A percentile compares a stretch with the other conserved stretches of the same genome.
Conservation (phyloP, 2,797 vertebrate genomes). For the Myotis myotis region DNA sequence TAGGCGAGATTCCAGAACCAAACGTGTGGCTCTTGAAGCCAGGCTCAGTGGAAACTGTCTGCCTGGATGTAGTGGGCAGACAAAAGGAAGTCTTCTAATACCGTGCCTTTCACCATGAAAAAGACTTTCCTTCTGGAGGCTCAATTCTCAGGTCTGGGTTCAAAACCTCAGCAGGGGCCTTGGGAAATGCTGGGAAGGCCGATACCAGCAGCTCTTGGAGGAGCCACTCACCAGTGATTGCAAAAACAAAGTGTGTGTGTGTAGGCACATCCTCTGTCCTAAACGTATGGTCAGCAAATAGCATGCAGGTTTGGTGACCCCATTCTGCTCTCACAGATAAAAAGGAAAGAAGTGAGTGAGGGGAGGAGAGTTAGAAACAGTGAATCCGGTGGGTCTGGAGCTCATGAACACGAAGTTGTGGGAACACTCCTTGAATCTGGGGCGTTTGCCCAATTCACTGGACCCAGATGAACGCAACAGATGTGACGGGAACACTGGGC, state of each 20-base stretch:
- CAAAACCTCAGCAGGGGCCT: neutral
- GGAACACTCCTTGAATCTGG: neutral
- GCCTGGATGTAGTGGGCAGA: neutral
- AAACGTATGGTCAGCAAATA: neutral
- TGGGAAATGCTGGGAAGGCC: constrained; percentile 10
- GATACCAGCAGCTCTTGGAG: neutral
- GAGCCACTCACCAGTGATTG: neutral
- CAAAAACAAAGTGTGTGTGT: neutral
- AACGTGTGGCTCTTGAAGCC: neutral
- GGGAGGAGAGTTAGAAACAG: neutral
- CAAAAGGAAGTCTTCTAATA: constrained; percentile 1
- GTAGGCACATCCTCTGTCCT: neutral
- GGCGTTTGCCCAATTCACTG: neutral
- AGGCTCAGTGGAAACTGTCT: neutral
- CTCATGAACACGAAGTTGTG: neutral
- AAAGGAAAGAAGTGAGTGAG: neutral
- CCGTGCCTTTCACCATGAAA: neutral
- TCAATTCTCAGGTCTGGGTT: neutral
- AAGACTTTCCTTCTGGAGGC: neutral
- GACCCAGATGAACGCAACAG: neutral
- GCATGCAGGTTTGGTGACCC: neutral
- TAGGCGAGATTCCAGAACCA: neutral
- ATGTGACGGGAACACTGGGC: neutral
- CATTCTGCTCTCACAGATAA: constrained; percentile 2
- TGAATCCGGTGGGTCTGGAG: neutral